Evolutionary conservation across 30 jellyfish, hydroid and myxozoan species (phyloP).

Genomic region (Mastigias papua): DNA sequence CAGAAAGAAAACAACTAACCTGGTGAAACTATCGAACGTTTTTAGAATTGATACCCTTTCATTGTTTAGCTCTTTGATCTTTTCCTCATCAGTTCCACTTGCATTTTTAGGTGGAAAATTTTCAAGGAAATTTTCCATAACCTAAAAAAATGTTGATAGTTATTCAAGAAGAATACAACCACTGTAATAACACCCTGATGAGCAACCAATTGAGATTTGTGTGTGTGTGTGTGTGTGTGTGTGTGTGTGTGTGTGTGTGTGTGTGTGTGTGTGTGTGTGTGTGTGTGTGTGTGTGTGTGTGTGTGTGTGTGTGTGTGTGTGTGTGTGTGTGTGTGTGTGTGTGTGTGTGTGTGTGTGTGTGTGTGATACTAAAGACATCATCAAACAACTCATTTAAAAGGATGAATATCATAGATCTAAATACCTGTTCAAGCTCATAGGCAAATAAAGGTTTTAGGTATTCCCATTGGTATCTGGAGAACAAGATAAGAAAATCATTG

Average conservation of each 20-base stretch:
- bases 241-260: no score
- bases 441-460: slow-evolving; percentile 73
- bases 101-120: slow-evolving; percentile 75
- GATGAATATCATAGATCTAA: background rate
- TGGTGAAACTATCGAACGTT: slow-evolving; percentile 56
- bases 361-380: no score
- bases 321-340: no score
- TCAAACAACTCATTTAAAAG: no score
- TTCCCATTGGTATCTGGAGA: slow-evolving; percentile 81
- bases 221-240: no score
- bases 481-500: background rate
- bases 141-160: slow-evolving; percentile 46
- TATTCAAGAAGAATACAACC: no score
- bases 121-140: slow-evolving; percentile 72
- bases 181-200: no score
- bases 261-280: no score
- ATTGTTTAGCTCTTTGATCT: slow-evolving; percentile 57
- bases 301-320: no score
- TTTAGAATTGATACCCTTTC: slow-evolving; percentile 52
- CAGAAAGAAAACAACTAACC: slow-evolving; percentile 29
- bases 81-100: slow-evolving; percentile 59
- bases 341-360: no score
- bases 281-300: no score
- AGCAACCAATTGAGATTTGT: no score
- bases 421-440: slow-evolving; percentile 75